phyloP scores from a whole-genome alignment of 2,888 invertebrate genomes.

The Chironomus tentans region DNA sequence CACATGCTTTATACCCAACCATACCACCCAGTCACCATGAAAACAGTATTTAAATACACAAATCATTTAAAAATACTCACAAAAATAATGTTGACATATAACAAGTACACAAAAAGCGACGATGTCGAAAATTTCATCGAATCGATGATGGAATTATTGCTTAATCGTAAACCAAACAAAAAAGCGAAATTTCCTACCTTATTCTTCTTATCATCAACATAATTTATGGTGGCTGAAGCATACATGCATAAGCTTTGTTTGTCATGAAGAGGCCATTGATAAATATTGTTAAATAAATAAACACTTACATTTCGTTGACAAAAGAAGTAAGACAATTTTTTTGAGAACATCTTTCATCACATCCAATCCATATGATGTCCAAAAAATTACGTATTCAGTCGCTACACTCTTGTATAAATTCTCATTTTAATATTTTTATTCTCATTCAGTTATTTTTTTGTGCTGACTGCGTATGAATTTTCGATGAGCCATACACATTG shows the following conservation, averaged over 20 bases:
- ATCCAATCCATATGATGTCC: no score
- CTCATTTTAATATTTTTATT: constrained; percentile 3
- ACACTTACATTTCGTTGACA: no score
- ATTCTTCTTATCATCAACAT: background rate
- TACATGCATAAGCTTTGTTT: no score
- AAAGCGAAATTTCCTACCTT: background rate
- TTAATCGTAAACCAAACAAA: background rate
- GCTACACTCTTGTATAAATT: background rate
- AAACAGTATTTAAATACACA: no score
- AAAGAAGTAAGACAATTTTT: no score
- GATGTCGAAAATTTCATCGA: background rate
- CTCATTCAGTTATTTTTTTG: background rate
- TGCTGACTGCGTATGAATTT: constrained; percentile 20
- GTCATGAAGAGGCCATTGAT: no score
- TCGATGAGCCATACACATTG: constrained; percentile 3
- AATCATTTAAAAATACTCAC: background rate
- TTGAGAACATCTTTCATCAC: no score
- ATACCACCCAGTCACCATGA: no score
- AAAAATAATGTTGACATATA: background rate
- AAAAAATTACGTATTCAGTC: constrained; percentile 10
- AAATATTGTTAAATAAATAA: no score
- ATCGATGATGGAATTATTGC: background rate
- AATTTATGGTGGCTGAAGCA: background rate
- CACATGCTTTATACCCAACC: no score
- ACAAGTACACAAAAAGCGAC: background rate